A percentile compares a stretch with the other conserved stretches of the same genome.
These are phyloP conservation scores for Platygyra sinensis DNA, from an alignment of 64 coral and sea anemone genomes.

Conservation along the genomic window DNA sequence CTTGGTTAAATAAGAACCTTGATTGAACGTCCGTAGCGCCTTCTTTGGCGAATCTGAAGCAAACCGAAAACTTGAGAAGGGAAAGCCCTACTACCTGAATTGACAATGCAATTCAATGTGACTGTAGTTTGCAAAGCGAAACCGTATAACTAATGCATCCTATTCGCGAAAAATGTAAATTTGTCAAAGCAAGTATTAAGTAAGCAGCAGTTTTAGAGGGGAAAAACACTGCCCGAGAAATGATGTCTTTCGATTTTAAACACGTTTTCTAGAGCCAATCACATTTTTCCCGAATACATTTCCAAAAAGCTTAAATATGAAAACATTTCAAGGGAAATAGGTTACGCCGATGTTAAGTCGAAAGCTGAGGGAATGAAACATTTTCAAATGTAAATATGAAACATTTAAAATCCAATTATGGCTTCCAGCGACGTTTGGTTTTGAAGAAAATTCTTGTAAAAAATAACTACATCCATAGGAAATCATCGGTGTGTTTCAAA, in stretches of 20 bases:
- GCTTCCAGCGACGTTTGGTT: not conserved
- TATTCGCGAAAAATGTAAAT: not conserved
- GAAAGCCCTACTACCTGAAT: not conserved
- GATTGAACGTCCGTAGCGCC: not conserved
- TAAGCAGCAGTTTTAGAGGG: not conserved
- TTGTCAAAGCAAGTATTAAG: not conserved
- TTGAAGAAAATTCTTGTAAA: not conserved
- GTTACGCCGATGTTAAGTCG: not conserved
- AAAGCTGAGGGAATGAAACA: not conserved
- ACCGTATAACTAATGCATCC: not conserved
- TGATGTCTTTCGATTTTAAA: not conserved
- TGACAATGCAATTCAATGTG: not conserved
- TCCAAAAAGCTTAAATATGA: not conserved
- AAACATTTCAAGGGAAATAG: not conserved
- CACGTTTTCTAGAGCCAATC: not conserved
- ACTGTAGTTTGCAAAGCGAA: not conserved
- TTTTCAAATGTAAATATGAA: not conserved
- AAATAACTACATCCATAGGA: not conserved
- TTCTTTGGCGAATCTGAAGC: not conserved
- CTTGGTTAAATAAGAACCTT: not conserved
- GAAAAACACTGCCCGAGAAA: not conserved
- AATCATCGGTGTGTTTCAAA: not conserved
- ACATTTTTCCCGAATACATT: not conserved
- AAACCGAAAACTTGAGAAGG: not conserved
- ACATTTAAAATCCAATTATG: not conserved